A percentile compares a stretch with the other conserved stretches of the same genome.
Evolutionary conservation across 1,140 invertebrate species (phyloP).

Genomic region (Mesaphorura yosii): DNA sequence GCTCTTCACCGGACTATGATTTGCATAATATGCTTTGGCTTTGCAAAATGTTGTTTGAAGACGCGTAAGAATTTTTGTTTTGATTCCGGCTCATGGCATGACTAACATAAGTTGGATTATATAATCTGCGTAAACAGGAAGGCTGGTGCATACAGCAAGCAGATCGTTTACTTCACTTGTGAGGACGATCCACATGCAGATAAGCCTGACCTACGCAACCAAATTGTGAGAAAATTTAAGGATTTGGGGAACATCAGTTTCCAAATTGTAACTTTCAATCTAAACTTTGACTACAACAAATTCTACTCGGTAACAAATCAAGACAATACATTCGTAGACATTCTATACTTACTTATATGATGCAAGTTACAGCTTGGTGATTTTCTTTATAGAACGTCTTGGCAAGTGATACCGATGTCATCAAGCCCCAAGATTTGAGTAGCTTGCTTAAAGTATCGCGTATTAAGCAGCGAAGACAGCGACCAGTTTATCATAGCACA

Average conservation of each 20-base stretch:
- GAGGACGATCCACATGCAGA: conserved; percentile 18
- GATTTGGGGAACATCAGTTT: conserved; percentile 26
- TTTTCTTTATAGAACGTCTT: conserved; percentile 16
- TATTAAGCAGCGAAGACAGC: conserved; percentile 13
- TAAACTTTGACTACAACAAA: conserved; percentile 12
- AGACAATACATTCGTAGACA: background rate
- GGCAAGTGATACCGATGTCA: conserved; percentile 6
- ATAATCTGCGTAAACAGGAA: background rate
- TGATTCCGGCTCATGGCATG: background rate
- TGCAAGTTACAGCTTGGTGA: too few species aligned
- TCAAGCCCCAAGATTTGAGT: conserved; percentile 3
- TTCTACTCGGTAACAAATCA: conserved; percentile 19
- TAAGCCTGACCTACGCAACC: conserved; percentile 5
- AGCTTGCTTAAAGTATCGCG: conserved; percentile 18
- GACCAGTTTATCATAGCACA: conserved; percentile 9
- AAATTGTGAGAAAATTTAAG: conserved; percentile 16
- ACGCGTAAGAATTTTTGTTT: conserved; percentile 12
- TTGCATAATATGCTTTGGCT: conserved; percentile 22
- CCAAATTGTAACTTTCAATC: conserved; percentile 20
- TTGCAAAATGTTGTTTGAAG: conserved; percentile 17
- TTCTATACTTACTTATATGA: too few species aligned
- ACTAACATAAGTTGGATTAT: background rate
- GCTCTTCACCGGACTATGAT: conserved; percentile 7
- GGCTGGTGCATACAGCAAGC: conserved; percentile 9
- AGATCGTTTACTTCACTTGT: conserved; percentile 14